Evolutionary conservation across 1,140 invertebrate genomes (phyloP).

Genomic region (Dendroctonus valens): DNA sequence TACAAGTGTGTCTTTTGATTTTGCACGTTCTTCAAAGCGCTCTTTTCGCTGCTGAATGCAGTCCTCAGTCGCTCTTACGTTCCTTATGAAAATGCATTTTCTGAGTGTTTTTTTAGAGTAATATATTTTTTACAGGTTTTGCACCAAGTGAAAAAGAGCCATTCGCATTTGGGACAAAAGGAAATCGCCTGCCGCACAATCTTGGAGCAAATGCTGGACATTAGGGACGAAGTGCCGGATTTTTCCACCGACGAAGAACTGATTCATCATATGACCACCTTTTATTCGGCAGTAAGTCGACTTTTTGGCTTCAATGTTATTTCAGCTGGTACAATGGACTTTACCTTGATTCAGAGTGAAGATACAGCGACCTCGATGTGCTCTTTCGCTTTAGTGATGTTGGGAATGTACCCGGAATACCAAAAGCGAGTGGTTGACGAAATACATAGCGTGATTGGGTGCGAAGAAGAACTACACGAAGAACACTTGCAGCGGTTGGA

Average conservation of each 20-base stretch:
- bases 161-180: conserved; percentile 5
- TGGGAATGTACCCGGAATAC: conserved; percentile 40
- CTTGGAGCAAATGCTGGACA: conserved; percentile 30
- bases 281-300: conserved; percentile 35
- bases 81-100: too few relatives aligned
- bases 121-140: conserved; percentile 19
- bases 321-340: too few relatives aligned
- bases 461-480: conserved; percentile 6
- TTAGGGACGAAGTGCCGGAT: conserved; percentile 20
- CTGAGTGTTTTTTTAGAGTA: too few relatives aligned
- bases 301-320: not conserved
- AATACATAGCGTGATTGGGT: conserved; percentile 3
- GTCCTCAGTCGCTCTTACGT: too few relatives aligned
- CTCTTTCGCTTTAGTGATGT: conserved; percentile 32
- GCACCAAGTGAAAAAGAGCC: conserved; percentile 11
- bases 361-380: conserved; percentile 34
- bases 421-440: conserved; percentile 36
- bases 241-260: conserved; percentile 32
- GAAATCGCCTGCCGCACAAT: not conserved
- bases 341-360: conserved; percentile 33
- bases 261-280: conserved; percentile 31
- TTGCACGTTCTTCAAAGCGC: not conserved
- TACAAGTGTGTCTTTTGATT: not conserved
- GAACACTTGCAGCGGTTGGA: conserved; percentile 58
- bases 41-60: not conserved